A percentile compares a stretch with the other conserved stretches of the same genome.
These are phyloP conservation scores for Drymodes brunneopygia DNA, from an alignment of 2,113 vertebrate species.

Conservation along the genomic window DNA sequence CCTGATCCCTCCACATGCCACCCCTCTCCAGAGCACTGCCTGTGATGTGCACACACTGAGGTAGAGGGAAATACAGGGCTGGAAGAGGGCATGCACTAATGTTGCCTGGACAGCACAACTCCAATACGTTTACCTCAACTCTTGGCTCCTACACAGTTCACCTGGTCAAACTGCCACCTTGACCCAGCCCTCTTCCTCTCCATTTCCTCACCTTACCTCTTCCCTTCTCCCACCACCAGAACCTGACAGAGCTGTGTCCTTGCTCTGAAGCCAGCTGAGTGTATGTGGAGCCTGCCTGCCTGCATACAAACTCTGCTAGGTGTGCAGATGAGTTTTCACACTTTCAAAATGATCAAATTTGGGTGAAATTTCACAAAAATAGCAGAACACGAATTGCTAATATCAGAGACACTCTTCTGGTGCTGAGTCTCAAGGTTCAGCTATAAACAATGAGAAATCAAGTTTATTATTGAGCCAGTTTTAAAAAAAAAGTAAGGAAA, in stretches of 20 bases:
- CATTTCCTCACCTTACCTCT: not conserved
- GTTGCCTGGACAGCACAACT: not conserved
- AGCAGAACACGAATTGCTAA: not conserved
- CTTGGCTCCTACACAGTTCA: not conserved
- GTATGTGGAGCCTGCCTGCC: not conserved
- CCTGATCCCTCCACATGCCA: not conserved
- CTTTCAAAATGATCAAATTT: not conserved
- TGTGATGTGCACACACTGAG: not conserved
- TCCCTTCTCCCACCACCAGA: not conserved
- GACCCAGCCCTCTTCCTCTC: not conserved
- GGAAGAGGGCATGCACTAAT: fast-evolving
- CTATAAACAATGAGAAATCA: not conserved
- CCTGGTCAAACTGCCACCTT: not conserved
- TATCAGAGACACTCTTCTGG: not conserved
- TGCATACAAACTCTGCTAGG: fast-evolving
- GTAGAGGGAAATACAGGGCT: not conserved
- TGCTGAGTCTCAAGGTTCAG: not conserved
- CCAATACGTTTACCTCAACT: not conserved
- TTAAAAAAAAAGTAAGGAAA: not conserved
- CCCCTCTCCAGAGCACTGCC: not conserved
- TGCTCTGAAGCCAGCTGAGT: not conserved
- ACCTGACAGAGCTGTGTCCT: not conserved
- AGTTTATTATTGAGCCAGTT: not conserved
- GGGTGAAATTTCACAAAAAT: not conserved
- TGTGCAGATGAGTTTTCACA: not conserved